Conservation (phyloP, 2,797 vertebrate species). For the Botia kubotai region DNA sequence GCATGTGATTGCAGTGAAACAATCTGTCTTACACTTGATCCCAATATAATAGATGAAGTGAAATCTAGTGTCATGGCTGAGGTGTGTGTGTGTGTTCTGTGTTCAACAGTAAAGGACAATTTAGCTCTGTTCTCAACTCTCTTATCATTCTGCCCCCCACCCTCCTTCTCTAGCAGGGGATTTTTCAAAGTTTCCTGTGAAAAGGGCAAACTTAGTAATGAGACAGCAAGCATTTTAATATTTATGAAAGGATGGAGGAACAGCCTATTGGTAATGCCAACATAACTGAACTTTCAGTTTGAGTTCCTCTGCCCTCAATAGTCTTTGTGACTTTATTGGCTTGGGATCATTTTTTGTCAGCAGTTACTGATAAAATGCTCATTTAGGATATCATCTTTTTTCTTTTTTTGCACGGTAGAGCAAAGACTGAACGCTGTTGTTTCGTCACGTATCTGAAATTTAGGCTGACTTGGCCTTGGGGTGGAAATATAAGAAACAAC, state of each 20-base stretch:
- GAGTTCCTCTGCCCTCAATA: constrained; percentile 15
- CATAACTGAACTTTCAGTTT: constrained; percentile 50
- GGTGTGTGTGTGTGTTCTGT: constrained; percentile 7
- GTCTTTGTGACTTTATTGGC: constrained; percentile 1
- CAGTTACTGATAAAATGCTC: constrained; percentile 11
- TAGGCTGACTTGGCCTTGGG: neutral
- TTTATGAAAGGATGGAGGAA: constrained; percentile 52
- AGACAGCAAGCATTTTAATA: constrained; percentile 52
- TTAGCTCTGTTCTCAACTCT: neutral
- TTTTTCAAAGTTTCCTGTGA: constrained; percentile 46
- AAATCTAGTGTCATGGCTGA: neutral
- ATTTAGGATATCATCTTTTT: neutral
- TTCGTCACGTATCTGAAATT: neutral
- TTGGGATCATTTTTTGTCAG: constrained; percentile 1
- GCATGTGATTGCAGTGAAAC: constrained; percentile 34
- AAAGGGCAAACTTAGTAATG: constrained; percentile 51
- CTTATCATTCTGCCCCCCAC: constrained; percentile 17
- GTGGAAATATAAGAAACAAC: neutral
- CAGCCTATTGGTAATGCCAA: constrained; percentile 27
- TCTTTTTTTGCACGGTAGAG: neutral
- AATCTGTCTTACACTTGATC: constrained; percentile 40
- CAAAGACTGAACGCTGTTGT: neutral
- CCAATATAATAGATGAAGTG: constrained; percentile 37
- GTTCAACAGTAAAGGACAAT: constrained; percentile 23
- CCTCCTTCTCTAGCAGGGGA: constrained; percentile 16